Conservation (phyloP, 2,797 vertebrate species). For the Lepus townsendii region DNA sequence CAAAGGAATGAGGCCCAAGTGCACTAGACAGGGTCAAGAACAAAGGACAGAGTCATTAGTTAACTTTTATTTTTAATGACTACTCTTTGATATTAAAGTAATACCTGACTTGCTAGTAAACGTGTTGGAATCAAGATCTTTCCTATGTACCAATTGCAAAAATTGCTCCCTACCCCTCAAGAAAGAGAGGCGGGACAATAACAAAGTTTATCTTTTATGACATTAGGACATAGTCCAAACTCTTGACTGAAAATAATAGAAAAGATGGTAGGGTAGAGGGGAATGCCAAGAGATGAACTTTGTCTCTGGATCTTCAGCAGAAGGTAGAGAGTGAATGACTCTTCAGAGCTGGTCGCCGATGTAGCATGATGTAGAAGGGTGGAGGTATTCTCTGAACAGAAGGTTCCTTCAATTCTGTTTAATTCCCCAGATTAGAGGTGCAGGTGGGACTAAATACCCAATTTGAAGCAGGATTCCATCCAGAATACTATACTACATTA, state of each 20-base stretch:
- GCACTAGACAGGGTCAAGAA: no score
- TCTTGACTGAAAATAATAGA: constrained; percentile 5
- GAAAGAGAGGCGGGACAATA: constrained; percentile 13
- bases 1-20: no score
- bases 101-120: constrained; percentile 26
- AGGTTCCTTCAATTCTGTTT: not conserved
- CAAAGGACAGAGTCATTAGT: no score
- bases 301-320: not conserved
- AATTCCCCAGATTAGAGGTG: not conserved
- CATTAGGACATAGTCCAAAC: constrained; percentile 19
- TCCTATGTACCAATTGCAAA: not conserved
- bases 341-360: not conserved
- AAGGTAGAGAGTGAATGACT: not conserved
- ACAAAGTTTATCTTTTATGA: constrained; percentile 11
- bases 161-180: not conserved
- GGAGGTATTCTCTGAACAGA: not conserved
- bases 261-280: not conserved
- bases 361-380: not conserved
- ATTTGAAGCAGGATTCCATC: not conserved
- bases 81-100: constrained; percentile 52
- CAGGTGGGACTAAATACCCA: not conserved
- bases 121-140: constrained; percentile 30
- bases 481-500: not conserved
- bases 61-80: constrained; percentile 51
- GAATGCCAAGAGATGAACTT: not conserved